phyloP scores from a whole-genome alignment of 2,797 vertebrate species.

The Sebastes vulpes region DNA sequence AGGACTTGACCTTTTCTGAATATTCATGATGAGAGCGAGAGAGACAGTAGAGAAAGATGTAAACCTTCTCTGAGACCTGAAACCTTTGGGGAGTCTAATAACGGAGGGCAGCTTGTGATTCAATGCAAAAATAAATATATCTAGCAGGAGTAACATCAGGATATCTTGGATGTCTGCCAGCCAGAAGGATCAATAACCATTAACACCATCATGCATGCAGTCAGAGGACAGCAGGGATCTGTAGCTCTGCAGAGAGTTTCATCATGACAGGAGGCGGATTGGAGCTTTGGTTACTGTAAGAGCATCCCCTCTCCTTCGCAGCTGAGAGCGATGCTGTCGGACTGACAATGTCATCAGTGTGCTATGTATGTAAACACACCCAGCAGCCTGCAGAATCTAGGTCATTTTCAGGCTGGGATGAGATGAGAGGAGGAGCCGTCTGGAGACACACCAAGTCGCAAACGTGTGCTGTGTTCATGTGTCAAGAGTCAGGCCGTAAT shows the following conservation, averaged over 20 bases:
- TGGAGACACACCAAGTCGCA: slow-evolving; percentile 36
- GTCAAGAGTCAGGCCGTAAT: slow-evolving; percentile 59
- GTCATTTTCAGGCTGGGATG: slow-evolving; percentile 70
- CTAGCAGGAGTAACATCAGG: slow-evolving; percentile 35
- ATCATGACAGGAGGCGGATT: slow-evolving; percentile 60
- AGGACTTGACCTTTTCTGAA: slow-evolving; percentile 73
- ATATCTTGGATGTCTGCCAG: slow-evolving; percentile 61
- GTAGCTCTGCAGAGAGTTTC: slow-evolving; percentile 61
- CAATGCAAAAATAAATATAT: slow-evolving; percentile 48
- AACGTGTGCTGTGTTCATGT: slow-evolving; percentile 44
- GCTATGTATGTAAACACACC: slow-evolving; percentile 67
- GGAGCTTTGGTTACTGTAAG: slow-evolving; percentile 63
- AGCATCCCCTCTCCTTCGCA: slow-evolving; percentile 19
- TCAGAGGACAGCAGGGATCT: slow-evolving; percentile 57
- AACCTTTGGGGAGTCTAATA: slow-evolving; percentile 30
- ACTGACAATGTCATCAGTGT: slow-evolving; percentile 72
- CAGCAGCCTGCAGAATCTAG: slow-evolving; percentile 71
- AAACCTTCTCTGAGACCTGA: slow-evolving; percentile 18
- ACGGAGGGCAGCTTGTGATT: slow-evolving; percentile 21
- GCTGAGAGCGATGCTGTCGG: slow-evolving; percentile 46
- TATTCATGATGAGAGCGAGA: slow-evolving; percentile 55
- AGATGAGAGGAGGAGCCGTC: slow-evolving; percentile 56
- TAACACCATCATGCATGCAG: slow-evolving; percentile 66
- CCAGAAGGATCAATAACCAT: slow-evolving; percentile 72
- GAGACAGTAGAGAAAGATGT: slow-evolving; percentile 27